These are phyloP conservation scores for Plotosus lineatus DNA, from an alignment of 2,113 vertebrate genomes.

Conservation along the genomic window DNA sequence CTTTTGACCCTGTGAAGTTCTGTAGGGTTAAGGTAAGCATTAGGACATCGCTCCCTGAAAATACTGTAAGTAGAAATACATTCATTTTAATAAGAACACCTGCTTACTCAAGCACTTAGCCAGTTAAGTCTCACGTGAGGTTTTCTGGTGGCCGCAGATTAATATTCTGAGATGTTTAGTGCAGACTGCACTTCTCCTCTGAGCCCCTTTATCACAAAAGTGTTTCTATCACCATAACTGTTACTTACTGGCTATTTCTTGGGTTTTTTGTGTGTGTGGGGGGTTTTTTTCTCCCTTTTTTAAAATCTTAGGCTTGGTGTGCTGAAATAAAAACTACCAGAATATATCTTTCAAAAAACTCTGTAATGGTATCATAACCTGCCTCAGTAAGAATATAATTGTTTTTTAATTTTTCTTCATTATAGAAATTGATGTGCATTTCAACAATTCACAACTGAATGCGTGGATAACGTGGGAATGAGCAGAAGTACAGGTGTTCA, in stretches of 20 bases:
- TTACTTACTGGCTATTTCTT: neutral
- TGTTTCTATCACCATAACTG: neutral
- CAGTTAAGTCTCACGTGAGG: neutral
- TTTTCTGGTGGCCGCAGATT: neutral
- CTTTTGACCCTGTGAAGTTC: constrained; percentile 78
- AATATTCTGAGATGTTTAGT: neutral
- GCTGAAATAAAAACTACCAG: neutral
- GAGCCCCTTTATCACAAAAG: neutral
- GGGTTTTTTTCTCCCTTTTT: neutral
- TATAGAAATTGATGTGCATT: neutral
- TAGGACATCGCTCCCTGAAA: neutral
- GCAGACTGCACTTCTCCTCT: neutral
- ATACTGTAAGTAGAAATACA: neutral
- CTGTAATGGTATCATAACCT: neutral
- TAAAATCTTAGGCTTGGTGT: neutral
- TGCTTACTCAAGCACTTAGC: neutral
- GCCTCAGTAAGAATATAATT: neutral
- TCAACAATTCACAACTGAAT: neutral
- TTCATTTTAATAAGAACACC: neutral
- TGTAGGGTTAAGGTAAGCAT: constrained; percentile 53
- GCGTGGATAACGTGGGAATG: neutral
- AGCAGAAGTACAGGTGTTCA: neutral
- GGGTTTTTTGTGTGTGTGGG: no score
- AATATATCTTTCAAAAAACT: neutral
- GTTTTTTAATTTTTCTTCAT: neutral